Conservation (phyloP, 1,140 invertebrate species). For the Trachymyrmex septentrionalis region DNA sequence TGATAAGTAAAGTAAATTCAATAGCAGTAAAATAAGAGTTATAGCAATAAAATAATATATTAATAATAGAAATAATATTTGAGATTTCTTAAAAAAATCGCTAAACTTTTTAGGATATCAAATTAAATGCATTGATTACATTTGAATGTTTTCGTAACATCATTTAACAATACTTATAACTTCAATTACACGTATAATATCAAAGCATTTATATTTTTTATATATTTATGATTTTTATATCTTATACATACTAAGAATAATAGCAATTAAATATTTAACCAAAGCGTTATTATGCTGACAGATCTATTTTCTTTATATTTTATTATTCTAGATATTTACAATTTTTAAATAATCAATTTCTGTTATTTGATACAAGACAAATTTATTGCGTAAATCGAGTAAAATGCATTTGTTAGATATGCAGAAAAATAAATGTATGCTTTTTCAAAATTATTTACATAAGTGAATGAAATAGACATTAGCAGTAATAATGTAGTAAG, state of each 20-base stretch:
- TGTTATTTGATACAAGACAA: background rate
- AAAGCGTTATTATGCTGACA: background rate
- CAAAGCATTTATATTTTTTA: constrained; percentile 12
- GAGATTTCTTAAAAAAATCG: background rate
- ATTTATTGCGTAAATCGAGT: background rate
- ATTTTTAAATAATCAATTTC: background rate
- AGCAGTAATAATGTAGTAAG: background rate
- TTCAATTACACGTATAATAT: background rate
- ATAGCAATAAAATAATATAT: too few species aligned
- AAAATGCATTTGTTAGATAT: constrained; percentile 24
- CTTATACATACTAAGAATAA: constrained; percentile 2
- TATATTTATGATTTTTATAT: background rate
- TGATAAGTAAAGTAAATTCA: too few species aligned
- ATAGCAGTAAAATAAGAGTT: too few species aligned
- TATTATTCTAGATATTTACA: constrained; percentile 48
- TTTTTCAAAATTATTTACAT: constrained; percentile 38
- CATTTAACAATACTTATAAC: background rate
- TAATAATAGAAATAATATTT: too few species aligned
- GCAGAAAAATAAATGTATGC: constrained; percentile 53
- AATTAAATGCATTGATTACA: background rate
- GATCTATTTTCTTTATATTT: constrained; percentile 7
- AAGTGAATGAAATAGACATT: background rate
- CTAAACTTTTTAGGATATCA: background rate
- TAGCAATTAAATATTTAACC: background rate
- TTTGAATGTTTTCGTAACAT: background rate